Evolutionary conservation across 2,113 vertebrate genomes (phyloP), one percentile per base, ranked within the genome.

Genomic region (Cynoglossus semilaevis): DNA sequence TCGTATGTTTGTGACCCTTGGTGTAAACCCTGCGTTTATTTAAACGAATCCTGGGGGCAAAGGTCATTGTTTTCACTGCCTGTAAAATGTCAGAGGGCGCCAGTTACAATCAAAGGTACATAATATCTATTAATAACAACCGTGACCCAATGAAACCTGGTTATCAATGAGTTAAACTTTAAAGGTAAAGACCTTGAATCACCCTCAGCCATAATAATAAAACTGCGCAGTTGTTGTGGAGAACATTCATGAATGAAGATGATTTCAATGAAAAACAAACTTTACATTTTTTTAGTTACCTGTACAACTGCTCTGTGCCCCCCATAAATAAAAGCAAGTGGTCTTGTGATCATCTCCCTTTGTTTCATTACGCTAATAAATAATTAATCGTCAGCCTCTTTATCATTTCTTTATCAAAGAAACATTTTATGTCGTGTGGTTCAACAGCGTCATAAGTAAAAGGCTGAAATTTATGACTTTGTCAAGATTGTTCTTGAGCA

Each of bases 351-450:
- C 34, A 3, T 1, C 1, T 14, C 8, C 2, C 17, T 40, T 60
- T 8, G 4, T 17, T 4, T 52, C 12, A 47, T 54, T 8, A 2
- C 14, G 7, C 53, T 35, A 51, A 48, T 55, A 38, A 52, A 49
- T 59, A 36, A 22, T 59, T 36, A 65, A 60, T n/a, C 1, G 12
- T 13, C 9, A 0, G 1, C 15, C 12, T 38, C 18, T 34, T 35
- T 59, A 49, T 63, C 51, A 66, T 15, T 9, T 38, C 18, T 34
- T 35, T 59, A 49, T 63, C 51, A 66, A 75, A 77, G 59, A 52
- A 51, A 7, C 0, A 9, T 57, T 75, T 74, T 69, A 73, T 64
- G 36, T 22, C 12, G 3, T 17, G 37, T 48, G 9, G 12, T 38
- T 38, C n/a, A 29, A 29, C 22, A 29, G 3, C 47, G 17, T 55